Conservation (phyloP, 2,888 invertebrate species). For the Drosophila neonasuta region DNA sequence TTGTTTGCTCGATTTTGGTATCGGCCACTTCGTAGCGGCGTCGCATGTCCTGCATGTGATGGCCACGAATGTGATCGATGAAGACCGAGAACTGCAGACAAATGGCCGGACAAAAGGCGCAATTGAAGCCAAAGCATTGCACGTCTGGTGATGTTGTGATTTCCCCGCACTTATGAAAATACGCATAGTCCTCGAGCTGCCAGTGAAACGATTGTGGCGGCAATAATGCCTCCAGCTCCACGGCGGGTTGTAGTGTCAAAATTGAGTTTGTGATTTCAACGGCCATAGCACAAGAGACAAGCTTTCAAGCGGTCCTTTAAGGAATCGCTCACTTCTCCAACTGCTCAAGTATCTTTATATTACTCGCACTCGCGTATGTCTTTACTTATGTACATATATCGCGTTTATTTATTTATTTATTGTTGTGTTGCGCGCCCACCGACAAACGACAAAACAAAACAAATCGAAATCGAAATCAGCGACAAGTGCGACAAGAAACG, state of each 20-base stretch:
- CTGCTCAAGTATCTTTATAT: conserved; percentile 2
- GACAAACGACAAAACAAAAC: conserved; percentile 23
- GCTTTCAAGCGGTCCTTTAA: conserved; percentile 26
- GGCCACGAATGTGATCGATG: conserved; percentile 70
- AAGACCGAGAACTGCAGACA: conserved; percentile 76
- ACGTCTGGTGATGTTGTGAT: conserved; percentile 78
- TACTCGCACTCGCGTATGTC: conserved; percentile 3
- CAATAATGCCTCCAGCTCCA: conserved; percentile 35
- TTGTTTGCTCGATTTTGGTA: conserved; percentile 55
- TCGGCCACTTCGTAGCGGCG: conserved; percentile 63
- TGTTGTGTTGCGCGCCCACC: conserved; percentile 38
- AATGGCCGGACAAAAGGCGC: conserved; percentile 75
- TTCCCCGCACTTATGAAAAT: conserved; percentile 78
- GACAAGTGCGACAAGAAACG: conserved; percentile 34
- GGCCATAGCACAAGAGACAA: conserved; percentile 35
- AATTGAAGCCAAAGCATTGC: conserved; percentile 77
- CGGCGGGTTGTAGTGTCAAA: conserved; percentile 43
- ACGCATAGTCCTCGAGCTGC: conserved; percentile 76
- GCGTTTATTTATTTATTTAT: conserved; percentile 17
- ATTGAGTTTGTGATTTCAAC: conserved; percentile 49
- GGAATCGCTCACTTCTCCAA: conserved; percentile 8
- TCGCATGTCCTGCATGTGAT: conserved; percentile 71
- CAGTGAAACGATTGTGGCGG: conserved; percentile 56
- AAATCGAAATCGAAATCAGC: conserved; percentile 10
- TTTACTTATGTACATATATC: conserved; percentile 17